Evolutionary conservation across 2,797 vertebrate species (phyloP).

Genomic region (Sphaeramia orbicularis): DNA sequence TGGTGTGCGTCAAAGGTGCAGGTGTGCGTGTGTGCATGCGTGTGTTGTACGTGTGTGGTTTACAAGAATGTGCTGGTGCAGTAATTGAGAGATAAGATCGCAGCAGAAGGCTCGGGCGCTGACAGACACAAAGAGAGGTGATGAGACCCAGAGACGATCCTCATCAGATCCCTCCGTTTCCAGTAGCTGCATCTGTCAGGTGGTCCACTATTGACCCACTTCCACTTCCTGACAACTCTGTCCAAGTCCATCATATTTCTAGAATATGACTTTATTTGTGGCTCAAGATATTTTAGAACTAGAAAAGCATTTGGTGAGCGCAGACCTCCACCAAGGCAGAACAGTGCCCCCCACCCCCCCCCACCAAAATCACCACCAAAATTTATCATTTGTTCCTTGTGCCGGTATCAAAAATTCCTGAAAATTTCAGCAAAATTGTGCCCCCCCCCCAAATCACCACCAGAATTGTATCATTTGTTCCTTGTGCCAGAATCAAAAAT

Average conservation of each 20-base stretch:
- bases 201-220: conserved; percentile 61
- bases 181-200: conserved; percentile 69
- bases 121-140: conserved; percentile 78
- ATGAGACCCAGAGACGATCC: conserved; percentile 73
- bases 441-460: too few relatives aligned
- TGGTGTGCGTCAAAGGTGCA: conserved; percentile 63
- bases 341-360: too few relatives aligned
- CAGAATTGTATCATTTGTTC: too few relatives aligned
- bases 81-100: conserved; percentile 84
- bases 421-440: too few relatives aligned
- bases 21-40: conserved; percentile 66
- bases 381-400: too few relatives aligned
- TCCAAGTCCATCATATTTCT: conserved; percentile 3
- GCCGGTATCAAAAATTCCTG: too few relatives aligned
- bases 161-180: conserved; percentile 55
- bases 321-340: too few relatives aligned
- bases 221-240: conserved; percentile 22
- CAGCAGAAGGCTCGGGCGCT: conserved; percentile 67
- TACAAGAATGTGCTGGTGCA: conserved; percentile 83
- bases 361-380: too few relatives aligned
- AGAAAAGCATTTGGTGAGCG: too few relatives aligned
- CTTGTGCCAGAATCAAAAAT: too few relatives aligned
- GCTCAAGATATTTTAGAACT: neutral
- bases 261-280: neutral
- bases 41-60: conserved; percentile 60